Percentiles rank a stretch among this genome's conserved stretches.
These are phyloP conservation scores for Eupithecia subumbrata DNA, from an alignment of 2,888 invertebrate genomes.

Conservation along the genomic window DNA sequence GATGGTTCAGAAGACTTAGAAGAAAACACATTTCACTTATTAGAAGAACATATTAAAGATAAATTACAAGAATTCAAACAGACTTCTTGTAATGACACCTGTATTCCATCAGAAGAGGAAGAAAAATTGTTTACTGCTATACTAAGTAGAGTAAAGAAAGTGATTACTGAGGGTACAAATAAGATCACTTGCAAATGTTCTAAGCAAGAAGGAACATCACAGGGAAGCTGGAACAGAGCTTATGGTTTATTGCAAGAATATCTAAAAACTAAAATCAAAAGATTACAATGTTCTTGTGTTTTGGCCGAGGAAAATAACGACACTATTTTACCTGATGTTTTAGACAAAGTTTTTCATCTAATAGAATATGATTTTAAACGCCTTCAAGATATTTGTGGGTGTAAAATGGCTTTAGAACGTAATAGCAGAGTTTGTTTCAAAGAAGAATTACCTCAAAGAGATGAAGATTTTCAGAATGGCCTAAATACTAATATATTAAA, in stretches of 20 bases:
- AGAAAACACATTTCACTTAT: constrained; percentile 69
- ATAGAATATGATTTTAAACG: constrained; percentile 75
- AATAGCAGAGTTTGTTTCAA: constrained; percentile 26
- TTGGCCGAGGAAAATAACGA: constrained; percentile 51
- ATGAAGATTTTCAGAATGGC: constrained; percentile 34
- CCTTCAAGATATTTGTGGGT: constrained; percentile 61
- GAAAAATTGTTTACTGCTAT: constrained; percentile 62
- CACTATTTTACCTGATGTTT: constrained; percentile 57
- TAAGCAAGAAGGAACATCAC: constrained; percentile 39
- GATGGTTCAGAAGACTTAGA: constrained; percentile 67
- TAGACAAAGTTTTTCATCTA: constrained; percentile 65
- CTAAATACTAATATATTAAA: not conserved
- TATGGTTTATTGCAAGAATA: constrained; percentile 75
- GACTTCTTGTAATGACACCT: constrained; percentile 53
- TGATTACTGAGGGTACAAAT: constrained; percentile 64
- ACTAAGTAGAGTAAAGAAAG: constrained; percentile 64
- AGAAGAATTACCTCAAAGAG: constrained; percentile 54
- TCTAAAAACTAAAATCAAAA: constrained; percentile 72
- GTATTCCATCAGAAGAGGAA: constrained; percentile 61
- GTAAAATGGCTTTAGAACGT: constrained; percentile 43
- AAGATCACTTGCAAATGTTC: constrained; percentile 61
- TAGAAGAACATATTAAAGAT: constrained; percentile 68
- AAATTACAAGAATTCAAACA: constrained; percentile 64
- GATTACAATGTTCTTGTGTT: constrained; percentile 64
- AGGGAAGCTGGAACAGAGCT: constrained; percentile 73